phyloP scores from a whole-genome alignment of 2,113 vertebrate genomes.

The Gnathochromis pfefferi region DNA sequence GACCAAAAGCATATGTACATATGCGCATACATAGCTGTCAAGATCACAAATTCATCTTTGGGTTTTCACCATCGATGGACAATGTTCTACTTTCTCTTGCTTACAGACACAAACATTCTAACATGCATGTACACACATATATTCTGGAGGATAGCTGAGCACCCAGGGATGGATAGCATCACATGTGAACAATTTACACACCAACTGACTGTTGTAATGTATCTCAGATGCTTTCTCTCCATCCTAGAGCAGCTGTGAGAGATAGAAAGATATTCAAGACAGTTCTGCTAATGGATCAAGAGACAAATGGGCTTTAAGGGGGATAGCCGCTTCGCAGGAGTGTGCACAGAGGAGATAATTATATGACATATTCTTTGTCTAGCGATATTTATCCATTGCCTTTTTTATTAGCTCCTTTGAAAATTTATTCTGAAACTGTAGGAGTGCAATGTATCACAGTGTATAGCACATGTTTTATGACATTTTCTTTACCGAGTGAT shows the following conservation, averaged over 20 bases:
- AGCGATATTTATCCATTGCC: slow-evolving; percentile 45
- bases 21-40: not conserved
- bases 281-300: slow-evolving; percentile 75
- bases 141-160: slow-evolving; percentile 49
- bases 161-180: slow-evolving; percentile 66
- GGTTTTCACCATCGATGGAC: not conserved
- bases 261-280: slow-evolving; percentile 64
- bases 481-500: not conserved
- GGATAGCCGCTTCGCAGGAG: slow-evolving; percentile 51
- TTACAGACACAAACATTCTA: not conserved
- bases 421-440: slow-evolving; percentile 32
- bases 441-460: slow-evolving; percentile 25
- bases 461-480: slow-evolving; percentile 13
- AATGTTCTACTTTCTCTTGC: not conserved
- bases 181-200: slow-evolving; percentile 73
- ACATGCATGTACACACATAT: not conserved
- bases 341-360: slow-evolving; percentile 66
- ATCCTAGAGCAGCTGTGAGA: slow-evolving; percentile 62
- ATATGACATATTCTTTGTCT: slow-evolving; percentile 53
- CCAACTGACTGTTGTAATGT: slow-evolving; percentile 71
- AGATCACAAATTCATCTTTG: not conserved
- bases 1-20: not conserved
- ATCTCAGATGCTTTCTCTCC: slow-evolving; percentile 50
- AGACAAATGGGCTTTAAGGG: slow-evolving; percentile 69
- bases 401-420: slow-evolving; percentile 33